These are phyloP conservation scores for Pseudotriccus pelzelni DNA, from an alignment of 2,797 vertebrate species.

Conservation along the genomic window DNA sequence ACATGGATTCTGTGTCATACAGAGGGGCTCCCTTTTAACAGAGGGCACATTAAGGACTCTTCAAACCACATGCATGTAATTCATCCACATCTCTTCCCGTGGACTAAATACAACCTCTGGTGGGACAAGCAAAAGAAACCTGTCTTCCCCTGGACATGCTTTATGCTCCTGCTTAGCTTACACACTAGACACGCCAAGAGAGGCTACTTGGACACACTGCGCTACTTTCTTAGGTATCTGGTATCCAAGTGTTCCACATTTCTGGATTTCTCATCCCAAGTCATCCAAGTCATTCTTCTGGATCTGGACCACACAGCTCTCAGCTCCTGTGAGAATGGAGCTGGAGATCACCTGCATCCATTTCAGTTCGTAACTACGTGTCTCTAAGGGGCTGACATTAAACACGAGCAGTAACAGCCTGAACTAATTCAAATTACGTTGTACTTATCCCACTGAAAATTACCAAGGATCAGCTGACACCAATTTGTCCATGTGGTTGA, in stretches of 20 bases:
- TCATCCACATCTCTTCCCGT: background rate
- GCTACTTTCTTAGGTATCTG: background rate
- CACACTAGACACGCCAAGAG: fast-evolving
- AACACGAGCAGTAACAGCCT: background rate
- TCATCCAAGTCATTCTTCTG: background rate
- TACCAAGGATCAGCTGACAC: background rate
- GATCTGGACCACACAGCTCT: background rate
- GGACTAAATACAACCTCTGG: background rate
- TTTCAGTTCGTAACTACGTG: background rate
- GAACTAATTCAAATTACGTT: background rate
- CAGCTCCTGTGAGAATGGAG: background rate
- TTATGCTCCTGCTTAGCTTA: background rate
- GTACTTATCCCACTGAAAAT: background rate
- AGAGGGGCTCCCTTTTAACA: background rate
- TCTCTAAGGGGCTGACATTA: background rate
- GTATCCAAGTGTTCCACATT: background rate
- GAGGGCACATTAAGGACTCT: background rate
- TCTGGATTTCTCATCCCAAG: background rate
- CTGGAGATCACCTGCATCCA: background rate
- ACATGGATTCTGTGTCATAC: background rate
- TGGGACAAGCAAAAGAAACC: background rate
- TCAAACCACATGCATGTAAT: background rate
- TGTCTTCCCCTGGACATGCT: background rate
- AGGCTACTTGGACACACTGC: background rate
- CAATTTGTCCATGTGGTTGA: background rate